Percentiles rank a stretch among this genome's conserved stretches.
Conservation (phyloP, 2,113 vertebrate genomes). For the Pterophyllum scalare region DNA sequence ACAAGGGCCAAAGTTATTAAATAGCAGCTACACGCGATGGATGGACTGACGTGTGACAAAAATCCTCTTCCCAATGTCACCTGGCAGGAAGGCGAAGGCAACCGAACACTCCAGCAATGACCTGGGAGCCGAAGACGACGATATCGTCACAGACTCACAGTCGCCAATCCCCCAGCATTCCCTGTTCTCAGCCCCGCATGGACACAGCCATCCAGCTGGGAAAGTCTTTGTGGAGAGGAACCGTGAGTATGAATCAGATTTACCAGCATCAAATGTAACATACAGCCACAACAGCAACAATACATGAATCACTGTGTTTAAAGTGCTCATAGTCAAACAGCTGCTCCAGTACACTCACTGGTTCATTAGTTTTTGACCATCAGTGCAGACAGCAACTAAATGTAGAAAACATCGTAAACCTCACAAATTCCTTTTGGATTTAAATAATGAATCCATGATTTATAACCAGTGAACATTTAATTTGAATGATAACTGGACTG, state of each 20-base stretch:
- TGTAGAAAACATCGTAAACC: background rate
- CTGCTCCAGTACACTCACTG: no score
- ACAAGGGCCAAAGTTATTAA: background rate
- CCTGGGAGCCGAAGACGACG: slow-evolving; percentile 88
- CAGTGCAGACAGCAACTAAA: background rate
- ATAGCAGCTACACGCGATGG: background rate
- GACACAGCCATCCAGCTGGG: slow-evolving; percentile 87
- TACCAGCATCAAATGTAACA: rapidly evolving
- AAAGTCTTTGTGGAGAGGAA: slow-evolving; percentile 93
- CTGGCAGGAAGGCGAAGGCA: slow-evolving; percentile 83
- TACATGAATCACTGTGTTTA: no score
- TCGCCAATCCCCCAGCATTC: slow-evolving; percentile 81
- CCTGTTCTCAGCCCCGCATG: slow-evolving; percentile 87
- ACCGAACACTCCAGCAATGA: slow-evolving; percentile 81
- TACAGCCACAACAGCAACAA: rapidly evolving
- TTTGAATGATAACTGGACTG: background rate
- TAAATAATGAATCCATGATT: background rate
- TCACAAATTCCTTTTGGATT: background rate
- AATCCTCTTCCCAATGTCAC: background rate
- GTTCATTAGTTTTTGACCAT: background rate
- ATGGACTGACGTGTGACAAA: background rate
- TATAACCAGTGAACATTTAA: background rate
- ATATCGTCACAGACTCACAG: slow-evolving; percentile 84
- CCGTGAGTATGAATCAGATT: slow-evolving; percentile 81
- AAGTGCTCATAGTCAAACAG: no score